phyloP scores from a whole-genome alignment of 2,888 invertebrate species.

The Sphecodes monilicornis region DNA sequence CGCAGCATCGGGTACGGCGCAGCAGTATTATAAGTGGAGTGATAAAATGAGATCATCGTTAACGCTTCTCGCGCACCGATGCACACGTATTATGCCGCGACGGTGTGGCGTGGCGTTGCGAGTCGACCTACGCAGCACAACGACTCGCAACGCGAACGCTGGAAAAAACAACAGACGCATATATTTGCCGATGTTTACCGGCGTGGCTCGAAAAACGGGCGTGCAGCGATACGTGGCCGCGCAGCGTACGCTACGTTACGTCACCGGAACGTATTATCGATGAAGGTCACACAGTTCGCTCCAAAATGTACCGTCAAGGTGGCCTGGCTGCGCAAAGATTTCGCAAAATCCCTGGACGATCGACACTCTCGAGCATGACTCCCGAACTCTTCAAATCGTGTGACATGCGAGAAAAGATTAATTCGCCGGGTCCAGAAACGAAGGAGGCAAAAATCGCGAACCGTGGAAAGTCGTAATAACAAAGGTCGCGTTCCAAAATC shows the following conservation, averaged over 20 bases:
- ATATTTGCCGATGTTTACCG: constrained; percentile 37
- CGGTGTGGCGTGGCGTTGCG: not conserved
- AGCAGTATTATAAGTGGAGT: constrained; percentile 74
- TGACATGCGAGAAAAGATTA: not conserved
- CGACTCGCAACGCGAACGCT: not conserved
- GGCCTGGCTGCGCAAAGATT: not conserved
- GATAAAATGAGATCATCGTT: constrained; percentile 82
- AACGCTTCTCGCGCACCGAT: constrained; percentile 63
- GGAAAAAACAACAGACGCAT: constrained; percentile 30
- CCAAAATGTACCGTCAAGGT: not conserved
- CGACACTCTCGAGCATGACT: not conserved
- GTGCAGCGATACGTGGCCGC: constrained; percentile 30
- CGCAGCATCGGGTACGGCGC: constrained; percentile 57
- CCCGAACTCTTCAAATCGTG: not conserved
- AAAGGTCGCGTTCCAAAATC: constrained; percentile 50
- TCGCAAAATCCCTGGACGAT: not conserved
- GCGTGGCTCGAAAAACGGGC: constrained; percentile 48
- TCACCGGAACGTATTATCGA: constrained; percentile 38
- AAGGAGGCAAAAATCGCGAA: not conserved
- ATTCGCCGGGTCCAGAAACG: not conserved
- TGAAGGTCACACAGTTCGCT: constrained; percentile 58
- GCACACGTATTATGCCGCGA: constrained; percentile 23
- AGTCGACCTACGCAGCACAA: constrained; percentile 38
- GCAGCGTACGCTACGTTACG: constrained; percentile 41
- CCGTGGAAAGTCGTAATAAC: constrained; percentile 45